Evolutionary conservation across 2,113 vertebrate genomes (phyloP), one percentile per base, ranked within the genome.

Genomic region (Megaleporinus macrocephalus): DNA sequence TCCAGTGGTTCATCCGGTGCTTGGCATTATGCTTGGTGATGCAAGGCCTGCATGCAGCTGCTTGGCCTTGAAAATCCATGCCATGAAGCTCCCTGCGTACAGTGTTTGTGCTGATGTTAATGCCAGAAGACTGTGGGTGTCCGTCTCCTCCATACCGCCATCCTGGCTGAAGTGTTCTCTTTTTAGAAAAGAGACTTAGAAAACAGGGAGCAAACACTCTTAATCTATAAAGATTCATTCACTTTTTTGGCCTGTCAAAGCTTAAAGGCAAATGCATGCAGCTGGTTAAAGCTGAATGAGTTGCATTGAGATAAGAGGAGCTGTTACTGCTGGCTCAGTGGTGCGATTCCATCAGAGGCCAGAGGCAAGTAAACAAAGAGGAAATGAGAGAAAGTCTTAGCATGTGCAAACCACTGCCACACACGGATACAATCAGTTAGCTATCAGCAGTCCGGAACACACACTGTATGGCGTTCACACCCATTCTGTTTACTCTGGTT

Each of bases 401-500:
- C 49, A 36, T 59, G 24, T 66, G 66, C 53, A 65, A 36, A 55
- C 53, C 53, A 55, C 79, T 75, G 41, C 65, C 86, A 82, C 87
- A 84, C 82, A 74, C 44, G 79, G 84, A 84, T 78, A 76, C 83
- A 83, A 85, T 87, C 77, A 78, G 69, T 63, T 78, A 70, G 69
- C 59, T 82, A 86, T 84, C 82, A 77, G 79, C 86, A 88, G 80
- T 30, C 49, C 18, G 51, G 74, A 84, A 72, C 78, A 73, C 36
- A 68, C 83, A 68, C 26, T 85, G 83, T 82, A 68, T 74, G 44
- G 55, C 57, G 51, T 84, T 85, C 78, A 74, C 76, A 83, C 83
- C 81, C 80, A 51, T 47, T 24, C 76, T 89, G 53, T 84, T 88
- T 84, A 78, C 55, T 59, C 83, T 85, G 76, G 74, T 86, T 82